These are phyloP conservation scores for Diprion similis DNA, from an alignment of 1,140 invertebrate species.

Conservation along the genomic window DNA sequence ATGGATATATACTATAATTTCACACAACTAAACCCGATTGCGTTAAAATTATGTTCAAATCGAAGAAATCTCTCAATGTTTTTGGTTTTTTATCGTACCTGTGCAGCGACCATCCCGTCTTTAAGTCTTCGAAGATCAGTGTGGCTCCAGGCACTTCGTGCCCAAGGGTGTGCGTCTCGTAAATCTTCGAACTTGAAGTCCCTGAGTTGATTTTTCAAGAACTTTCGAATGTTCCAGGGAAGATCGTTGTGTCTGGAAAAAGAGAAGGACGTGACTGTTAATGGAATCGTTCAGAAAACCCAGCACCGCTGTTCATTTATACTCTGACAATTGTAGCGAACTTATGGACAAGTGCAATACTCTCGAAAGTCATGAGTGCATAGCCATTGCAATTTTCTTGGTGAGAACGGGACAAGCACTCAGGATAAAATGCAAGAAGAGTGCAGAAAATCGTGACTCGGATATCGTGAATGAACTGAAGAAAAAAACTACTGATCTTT, in stretches of 20 bases:
- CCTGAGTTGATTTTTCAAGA: constrained; percentile 85
- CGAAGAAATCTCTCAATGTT: not conserved
- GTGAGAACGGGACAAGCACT: not conserved
- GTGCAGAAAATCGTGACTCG: not conserved
- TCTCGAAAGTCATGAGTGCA: not conserved
- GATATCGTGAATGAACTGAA: not conserved
- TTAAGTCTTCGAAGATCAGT: constrained; percentile 83
- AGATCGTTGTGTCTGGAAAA: constrained; percentile 88
- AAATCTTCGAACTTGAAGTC: constrained; percentile 83
- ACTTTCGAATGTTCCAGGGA: constrained; percentile 88
- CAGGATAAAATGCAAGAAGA: not conserved
- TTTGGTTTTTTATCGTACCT: constrained; percentile 66
- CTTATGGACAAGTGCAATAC: not conserved
- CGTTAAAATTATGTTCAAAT: too few species aligned
- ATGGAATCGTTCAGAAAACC: constrained; percentile 22
- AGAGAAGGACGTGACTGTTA: constrained; percentile 32
- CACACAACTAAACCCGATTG: too few species aligned
- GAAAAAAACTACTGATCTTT: not conserved
- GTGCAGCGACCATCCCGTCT: constrained; percentile 81
- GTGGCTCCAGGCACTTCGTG: constrained; percentile 78
- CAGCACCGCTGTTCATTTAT: not conserved
- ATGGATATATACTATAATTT: too few species aligned
- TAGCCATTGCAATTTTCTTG: not conserved
- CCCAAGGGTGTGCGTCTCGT: constrained; percentile 78
- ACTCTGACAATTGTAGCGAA: not conserved